phyloP scores from a whole-genome alignment of 2,888 invertebrate species.

The Trichogramma dendrolimi region DNA sequence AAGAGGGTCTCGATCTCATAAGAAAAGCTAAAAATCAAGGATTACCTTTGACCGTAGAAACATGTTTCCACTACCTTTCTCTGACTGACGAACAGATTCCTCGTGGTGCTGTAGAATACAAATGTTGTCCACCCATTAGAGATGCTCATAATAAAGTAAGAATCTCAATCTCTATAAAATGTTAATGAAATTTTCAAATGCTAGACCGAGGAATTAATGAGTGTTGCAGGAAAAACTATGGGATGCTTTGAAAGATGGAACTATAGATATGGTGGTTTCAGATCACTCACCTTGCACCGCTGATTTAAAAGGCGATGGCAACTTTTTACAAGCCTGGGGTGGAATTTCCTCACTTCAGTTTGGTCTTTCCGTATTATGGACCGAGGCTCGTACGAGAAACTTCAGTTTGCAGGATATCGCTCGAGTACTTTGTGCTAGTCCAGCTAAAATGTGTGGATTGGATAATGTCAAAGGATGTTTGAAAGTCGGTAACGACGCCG shows the following conservation, averaged over 20 bases:
- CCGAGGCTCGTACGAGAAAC: constrained; percentile 57
- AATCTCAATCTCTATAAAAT: background rate
- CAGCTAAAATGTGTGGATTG: constrained; percentile 63
- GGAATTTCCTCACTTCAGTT: constrained; percentile 72
- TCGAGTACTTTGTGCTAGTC: constrained; percentile 59
- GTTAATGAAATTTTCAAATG: background rate
- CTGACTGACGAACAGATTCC: constrained; percentile 64
- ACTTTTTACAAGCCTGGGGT: constrained; percentile 70
- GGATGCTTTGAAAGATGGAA: constrained; percentile 58
- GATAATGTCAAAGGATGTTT: constrained; percentile 62
- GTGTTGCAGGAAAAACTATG: constrained; percentile 59
- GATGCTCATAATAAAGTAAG: constrained; percentile 59
- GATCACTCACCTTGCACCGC: constrained; percentile 44
- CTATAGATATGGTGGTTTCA: constrained; percentile 48
- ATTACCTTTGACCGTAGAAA: constrained; percentile 64
- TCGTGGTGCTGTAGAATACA: constrained; percentile 63
- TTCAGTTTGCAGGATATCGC: constrained; percentile 57
- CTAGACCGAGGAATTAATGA: background rate
- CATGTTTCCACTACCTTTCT: constrained; percentile 69
- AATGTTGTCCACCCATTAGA: constrained; percentile 71
- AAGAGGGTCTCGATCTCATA: constrained; percentile 60
- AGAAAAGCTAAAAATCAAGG: constrained; percentile 56
- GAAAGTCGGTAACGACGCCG: constrained; percentile 64
- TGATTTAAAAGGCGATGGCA: constrained; percentile 52
- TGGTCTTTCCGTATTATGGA: constrained; percentile 70